These are phyloP conservation scores for Cydia fagiglandana DNA, from an alignment of 1,140 invertebrate species.

Conservation along the genomic window DNA sequence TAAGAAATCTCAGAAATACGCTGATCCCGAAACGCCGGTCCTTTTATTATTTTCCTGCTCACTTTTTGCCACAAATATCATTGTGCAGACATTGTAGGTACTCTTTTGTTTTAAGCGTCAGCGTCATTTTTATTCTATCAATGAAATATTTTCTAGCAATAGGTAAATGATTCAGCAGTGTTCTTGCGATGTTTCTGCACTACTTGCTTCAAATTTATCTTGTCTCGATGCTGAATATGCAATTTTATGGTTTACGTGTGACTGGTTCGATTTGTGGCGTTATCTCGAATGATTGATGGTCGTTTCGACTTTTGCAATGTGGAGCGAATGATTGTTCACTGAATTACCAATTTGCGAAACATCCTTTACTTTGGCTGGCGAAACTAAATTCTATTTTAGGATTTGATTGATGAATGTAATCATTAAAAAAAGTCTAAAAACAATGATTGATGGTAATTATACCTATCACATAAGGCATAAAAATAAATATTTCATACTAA, in stretches of 20 bases:
- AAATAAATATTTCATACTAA: background rate
- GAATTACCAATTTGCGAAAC: conserved; percentile 40
- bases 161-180: conserved; percentile 47
- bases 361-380: conserved; percentile 17
- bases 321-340: conserved; percentile 48
- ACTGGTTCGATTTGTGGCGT: conserved; percentile 51
- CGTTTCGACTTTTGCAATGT: conserved; percentile 48
- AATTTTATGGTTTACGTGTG: conserved; percentile 53
- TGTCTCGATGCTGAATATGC: conserved; percentile 48
- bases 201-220: conserved; percentile 51
- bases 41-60: conserved; percentile 42
- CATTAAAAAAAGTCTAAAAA: background rate
- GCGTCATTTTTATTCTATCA: conserved; percentile 43
- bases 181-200: conserved; percentile 48
- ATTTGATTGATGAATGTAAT: background rate
- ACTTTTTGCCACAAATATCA: conserved; percentile 42
- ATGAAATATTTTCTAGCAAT: conserved; percentile 42
- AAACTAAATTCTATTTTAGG: conserved; percentile 26
- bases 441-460: background rate
- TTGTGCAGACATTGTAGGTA: conserved; percentile 39
- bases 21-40: conserved; percentile 39
- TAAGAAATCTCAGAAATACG: conserved; percentile 46
- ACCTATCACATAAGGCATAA: background rate
- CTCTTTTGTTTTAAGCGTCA: conserved; percentile 46
- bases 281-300: conserved; percentile 56